Percentiles rank a stretch among this genome's conserved stretches.
phyloP scores from a whole-genome alignment of 2,113 vertebrate species.

The Tachysurus fulvidraco region DNA sequence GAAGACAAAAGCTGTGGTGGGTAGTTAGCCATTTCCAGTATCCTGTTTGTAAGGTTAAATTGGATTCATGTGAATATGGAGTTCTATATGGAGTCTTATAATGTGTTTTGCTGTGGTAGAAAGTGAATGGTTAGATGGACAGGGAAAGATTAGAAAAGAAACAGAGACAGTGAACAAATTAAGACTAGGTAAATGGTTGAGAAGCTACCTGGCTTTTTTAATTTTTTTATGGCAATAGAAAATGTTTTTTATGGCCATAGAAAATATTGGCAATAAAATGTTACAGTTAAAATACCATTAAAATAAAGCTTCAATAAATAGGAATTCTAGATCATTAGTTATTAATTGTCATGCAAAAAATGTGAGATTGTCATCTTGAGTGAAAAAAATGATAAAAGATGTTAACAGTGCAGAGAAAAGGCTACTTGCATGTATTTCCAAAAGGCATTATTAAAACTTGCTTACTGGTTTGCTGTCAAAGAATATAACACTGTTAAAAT shows the following conservation, averaged over 20 bases:
- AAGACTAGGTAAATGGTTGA: neutral
- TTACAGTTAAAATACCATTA: neutral
- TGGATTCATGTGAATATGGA: neutral
- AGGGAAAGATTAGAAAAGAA: neutral
- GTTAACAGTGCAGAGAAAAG: slow-evolving; percentile 64
- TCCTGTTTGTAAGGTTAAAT: neutral
- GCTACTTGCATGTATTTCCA: slow-evolving; percentile 50
- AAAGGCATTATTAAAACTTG: slow-evolving; percentile 56
- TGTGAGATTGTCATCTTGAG: slow-evolving; percentile 37
- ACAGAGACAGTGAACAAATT: neutral
- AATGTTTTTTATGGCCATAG: neutral
- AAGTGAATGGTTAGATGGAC: neutral
- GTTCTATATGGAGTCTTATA: neutral
- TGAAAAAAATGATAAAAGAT: slow-evolving; percentile 59
- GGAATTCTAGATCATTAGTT: neutral
- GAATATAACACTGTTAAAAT: slow-evolving; percentile 60
- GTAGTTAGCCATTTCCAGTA: slow-evolving; percentile 69
- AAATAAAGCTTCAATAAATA: neutral
- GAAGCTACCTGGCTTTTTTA: neutral
- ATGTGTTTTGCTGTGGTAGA: neutral
- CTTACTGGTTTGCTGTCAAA: slow-evolving; percentile 41
- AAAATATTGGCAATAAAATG: neutral
- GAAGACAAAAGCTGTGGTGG: slow-evolving; percentile 71
- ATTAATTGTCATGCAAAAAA: slow-evolving; percentile 59
- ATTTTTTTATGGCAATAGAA: neutral